A percentile compares a stretch with the other conserved stretches of the same genome.
phyloP scores from a whole-genome alignment of 2,113 vertebrate species.

The Xyrauchen texanus region DNA sequence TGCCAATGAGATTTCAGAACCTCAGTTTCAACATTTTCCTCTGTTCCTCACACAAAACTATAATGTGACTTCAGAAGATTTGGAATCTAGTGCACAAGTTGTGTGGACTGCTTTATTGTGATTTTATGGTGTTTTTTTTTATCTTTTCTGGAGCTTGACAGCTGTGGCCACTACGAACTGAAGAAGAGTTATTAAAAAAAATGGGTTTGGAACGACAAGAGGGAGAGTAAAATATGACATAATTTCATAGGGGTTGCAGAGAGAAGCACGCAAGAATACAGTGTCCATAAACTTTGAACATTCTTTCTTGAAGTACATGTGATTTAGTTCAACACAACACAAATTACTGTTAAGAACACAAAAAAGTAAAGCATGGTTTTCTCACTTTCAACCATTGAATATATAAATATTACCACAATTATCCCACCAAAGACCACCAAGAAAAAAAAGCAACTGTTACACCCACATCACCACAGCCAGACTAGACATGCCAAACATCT shows the following conservation, averaged over 20 bases:
- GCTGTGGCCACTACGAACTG: too few relatives aligned
- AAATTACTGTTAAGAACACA: not conserved
- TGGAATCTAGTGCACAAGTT: too few relatives aligned
- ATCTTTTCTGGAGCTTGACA: too few relatives aligned
- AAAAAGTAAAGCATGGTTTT: not conserved
- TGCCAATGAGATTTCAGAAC: too few relatives aligned
- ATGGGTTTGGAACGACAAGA: too few relatives aligned
- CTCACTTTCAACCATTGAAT: not conserved
- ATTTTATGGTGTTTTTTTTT: too few relatives aligned
- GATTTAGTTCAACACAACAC: not conserved
- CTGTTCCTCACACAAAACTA: too few relatives aligned
- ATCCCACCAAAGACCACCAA: slow-evolving; percentile 7
- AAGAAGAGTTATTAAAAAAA: too few relatives aligned
- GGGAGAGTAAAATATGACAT: too few relatives aligned
- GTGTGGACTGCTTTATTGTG: too few relatives aligned
- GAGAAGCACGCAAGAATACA: not conserved
- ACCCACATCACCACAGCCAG: slow-evolving; percentile 3
- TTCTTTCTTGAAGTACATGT: not conserved
- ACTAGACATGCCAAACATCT: slow-evolving; percentile 31
- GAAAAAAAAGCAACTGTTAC: not conserved
- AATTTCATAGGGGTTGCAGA: not conserved
- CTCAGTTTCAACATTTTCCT: too few relatives aligned
- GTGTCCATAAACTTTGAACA: not conserved
- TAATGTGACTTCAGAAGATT: too few relatives aligned
- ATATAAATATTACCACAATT: not conserved